These are phyloP conservation scores for Dryobotodes eremita DNA, from an alignment of 2,888 invertebrate genomes.

Conservation along the genomic window DNA sequence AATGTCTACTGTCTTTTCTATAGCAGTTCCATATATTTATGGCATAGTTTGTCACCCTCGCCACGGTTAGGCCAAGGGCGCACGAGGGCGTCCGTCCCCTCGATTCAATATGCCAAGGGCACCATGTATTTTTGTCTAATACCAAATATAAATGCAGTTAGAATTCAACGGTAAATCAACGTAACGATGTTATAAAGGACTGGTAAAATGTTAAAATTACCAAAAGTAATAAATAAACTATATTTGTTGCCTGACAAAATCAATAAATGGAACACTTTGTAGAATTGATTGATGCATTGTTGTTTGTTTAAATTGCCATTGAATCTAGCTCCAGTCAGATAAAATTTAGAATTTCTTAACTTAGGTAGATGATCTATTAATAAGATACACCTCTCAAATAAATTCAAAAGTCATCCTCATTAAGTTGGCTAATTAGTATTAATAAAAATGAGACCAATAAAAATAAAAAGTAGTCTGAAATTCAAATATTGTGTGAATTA, in stretches of 20 bases:
- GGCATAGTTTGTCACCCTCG: slow-evolving; percentile 38
- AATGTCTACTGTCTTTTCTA: slow-evolving; percentile 26
- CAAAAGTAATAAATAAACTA: slow-evolving; percentile 8
- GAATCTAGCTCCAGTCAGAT: slow-evolving; percentile 3
- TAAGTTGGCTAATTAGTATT: slow-evolving; percentile 51
- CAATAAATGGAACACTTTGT: neutral
- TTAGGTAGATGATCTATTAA: slow-evolving; percentile 6
- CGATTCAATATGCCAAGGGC: slow-evolving; percentile 63
- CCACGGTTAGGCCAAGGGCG: slow-evolving; percentile 57
- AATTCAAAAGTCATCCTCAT: slow-evolving; percentile 32
- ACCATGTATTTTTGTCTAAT: slow-evolving; percentile 48
- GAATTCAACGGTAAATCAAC: slow-evolving; percentile 27
- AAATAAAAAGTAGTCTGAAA: slow-evolving; percentile 56
- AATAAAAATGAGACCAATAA: slow-evolving; percentile 36
- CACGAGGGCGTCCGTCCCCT: slow-evolving; percentile 56
- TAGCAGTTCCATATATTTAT: slow-evolving; percentile 30
- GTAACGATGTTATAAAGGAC: slow-evolving; percentile 9
- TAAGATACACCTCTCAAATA: slow-evolving; percentile 19
- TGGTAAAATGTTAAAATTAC: slow-evolving; percentile 1
- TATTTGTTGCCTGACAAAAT: slow-evolving; percentile 16
- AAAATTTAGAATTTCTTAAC: neutral
- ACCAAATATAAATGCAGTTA: slow-evolving; percentile 39
- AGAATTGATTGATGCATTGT: neutral
- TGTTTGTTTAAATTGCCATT: neutral
- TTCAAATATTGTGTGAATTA: slow-evolving; percentile 67